Evolutionary conservation across 2,888 invertebrate genomes (phyloP), one percentile per base, ranked within the genome.

Genomic region (Agonopterix alstromeriana): DNA sequence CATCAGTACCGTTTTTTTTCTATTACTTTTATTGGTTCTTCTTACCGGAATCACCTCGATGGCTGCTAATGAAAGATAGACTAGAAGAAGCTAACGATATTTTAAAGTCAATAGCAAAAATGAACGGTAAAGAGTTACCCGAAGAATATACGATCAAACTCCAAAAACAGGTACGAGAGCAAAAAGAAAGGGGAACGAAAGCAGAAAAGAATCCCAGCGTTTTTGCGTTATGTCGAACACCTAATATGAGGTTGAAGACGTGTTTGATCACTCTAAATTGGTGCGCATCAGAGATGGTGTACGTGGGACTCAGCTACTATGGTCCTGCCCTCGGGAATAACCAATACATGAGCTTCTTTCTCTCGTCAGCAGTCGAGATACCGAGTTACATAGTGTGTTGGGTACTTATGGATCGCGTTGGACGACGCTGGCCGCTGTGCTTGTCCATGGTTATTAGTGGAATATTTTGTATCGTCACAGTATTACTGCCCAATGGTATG

Each of bases 201-300:
- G 70, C 77, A 45, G 63, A 72, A 0, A 81, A 83, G 61, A 61
- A 75, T 10, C 77, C 75, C 0, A 92, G 92, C 47, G 90, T 93
- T 4, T 86, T 91, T 45, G 91, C 93, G 44, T 80, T 95, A 10
- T 95, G 93, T 65, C 91, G 92, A 59, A 96, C 97, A 0, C 96
- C 97, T 1, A 97, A 97, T 72, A 95, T 97, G 94, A 89, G 97
- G 43, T 81, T 97, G 10, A 97, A 97, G 79, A 97, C 97, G 0
- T 91, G 92, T 57, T 82, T 97, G 47, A 96, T 97, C 48, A 96
- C 96, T 0, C 77, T 96, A 14, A 96, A 95, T 74, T 97, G 96
- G 97, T 97, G 97, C 73, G 96, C 97, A 45, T 97, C 96, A 63
- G 96, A 97, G 68, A 96, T 95, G 77, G 97, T 97, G 2, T 97